phyloP scores from a whole-genome alignment of 2,113 vertebrate species.

The Xenotilapia leptura region DNA sequence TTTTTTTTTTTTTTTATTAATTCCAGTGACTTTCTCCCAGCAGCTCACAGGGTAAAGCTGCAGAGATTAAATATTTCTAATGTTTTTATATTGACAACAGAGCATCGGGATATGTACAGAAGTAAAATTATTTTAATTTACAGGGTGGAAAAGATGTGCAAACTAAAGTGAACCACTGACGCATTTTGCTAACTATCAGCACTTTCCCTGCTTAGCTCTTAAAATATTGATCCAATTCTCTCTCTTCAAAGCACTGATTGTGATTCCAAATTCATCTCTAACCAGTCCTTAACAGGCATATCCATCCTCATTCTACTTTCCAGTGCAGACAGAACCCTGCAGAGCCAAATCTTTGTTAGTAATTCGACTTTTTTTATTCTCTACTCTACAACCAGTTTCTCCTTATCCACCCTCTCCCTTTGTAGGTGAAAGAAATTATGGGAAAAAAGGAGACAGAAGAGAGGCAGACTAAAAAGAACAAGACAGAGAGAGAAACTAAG shows the following conservation, averaged over 20 bases:
- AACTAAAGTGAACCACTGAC: neutral
- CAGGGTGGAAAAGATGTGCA: neutral
- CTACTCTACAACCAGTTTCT: neutral
- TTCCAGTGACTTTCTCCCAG: neutral
- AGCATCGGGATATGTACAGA: neutral
- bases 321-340: neutral
- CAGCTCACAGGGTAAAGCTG: neutral
- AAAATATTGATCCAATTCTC: slow-evolving; percentile 36
- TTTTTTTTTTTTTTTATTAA: neutral
- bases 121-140: neutral
- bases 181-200: neutral
- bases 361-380: slow-evolving; percentile 8
- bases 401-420: neutral
- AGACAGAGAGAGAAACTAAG: neutral
- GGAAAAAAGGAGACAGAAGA: neutral
- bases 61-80: neutral
- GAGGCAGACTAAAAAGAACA: neutral
- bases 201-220: neutral
- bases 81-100: neutral
- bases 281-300: neutral
- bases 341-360: neutral
- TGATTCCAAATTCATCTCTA: slow-evolving; percentile 9
- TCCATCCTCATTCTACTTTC: slow-evolving; percentile 1
- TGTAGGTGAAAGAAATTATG: slow-evolving; percentile 27
- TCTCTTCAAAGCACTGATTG: neutral